Base-by-base conservation (phyloP, 2,113 vertebrate genomes). In the Eretmochelys imbricata region DNA sequence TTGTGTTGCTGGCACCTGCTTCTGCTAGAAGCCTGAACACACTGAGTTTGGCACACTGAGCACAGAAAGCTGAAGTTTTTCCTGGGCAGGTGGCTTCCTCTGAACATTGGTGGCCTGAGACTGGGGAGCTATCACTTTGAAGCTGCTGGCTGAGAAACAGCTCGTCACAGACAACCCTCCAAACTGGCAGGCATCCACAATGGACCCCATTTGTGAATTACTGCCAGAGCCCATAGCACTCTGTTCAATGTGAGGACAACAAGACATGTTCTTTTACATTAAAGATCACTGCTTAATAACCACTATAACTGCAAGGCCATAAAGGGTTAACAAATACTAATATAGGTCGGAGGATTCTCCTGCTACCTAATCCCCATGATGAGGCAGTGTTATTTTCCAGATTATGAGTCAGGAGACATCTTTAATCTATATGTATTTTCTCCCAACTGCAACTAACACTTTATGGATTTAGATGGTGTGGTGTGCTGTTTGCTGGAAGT, bases 391-490 rank as follows among this genome's bases (percentile, higher is more conserved):
- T 78, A 72, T 80, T 89, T 84, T 89, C n/a, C 81, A 90, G 51
- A 85, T 72, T 72, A 5, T 42, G 50, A 87, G 91, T 93, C 85
- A 95, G 78, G 95, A 31, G 48, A 87, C 78, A 84, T 89, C 88
- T 89, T 81, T 91, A 95, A 94, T 94, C 89, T 91, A 91, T 89
- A 92, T 55, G 62, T 48, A 38, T 96, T 94, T 91, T 54, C 13
- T 42, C 93, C 53, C 38, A 95, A 88, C 25, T 92, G 25, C 78
- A 96, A 89, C 81, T 49, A 94, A 75, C 57, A 48, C 95, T 93
- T 96, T 96, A 98, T 96, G 65, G 80, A 94, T 97, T 93, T 97
- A 94, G 78, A 91, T 85, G 89, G 31, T 55, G 65, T 35, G 79
- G 89, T 96, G 50, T 81, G 82, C 27, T 96, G 94, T 92, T 96